phyloP scores from a whole-genome alignment of 2,113 vertebrate species.

The Caretta caretta region DNA sequence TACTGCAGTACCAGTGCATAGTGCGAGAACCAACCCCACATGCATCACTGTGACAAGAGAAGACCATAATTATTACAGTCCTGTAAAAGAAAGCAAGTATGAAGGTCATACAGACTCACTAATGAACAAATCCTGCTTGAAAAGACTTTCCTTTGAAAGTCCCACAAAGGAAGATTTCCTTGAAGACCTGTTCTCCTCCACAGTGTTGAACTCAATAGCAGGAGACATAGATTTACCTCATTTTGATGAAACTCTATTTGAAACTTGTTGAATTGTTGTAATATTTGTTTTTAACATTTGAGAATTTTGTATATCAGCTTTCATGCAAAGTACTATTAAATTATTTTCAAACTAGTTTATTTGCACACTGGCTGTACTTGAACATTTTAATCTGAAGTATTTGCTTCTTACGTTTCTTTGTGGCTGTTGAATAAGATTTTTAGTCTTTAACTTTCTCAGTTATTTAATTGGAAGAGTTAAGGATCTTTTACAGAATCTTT shows the following conservation, averaged over 20 bases:
- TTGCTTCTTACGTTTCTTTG: not conserved
- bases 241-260: constrained; percentile 88
- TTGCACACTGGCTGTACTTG: constrained; percentile 54
- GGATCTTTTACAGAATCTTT: not conserved
- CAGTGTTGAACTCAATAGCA: constrained; percentile 72
- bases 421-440: constrained; percentile 7
- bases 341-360: constrained; percentile 55
- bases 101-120: constrained; percentile 14
- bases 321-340: constrained; percentile 56
- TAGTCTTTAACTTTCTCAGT: constrained; percentile 30
- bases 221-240: constrained; percentile 83
- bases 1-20: fast-evolving
- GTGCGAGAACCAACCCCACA: not conserved
- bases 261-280: constrained; percentile 69
- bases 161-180: constrained; percentile 81
- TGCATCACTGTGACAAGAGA: not conserved
- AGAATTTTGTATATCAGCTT: constrained; percentile 45
- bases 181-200: constrained; percentile 85
- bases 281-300: constrained; percentile 47
- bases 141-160: constrained; percentile 52
- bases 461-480: not conserved
- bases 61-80: constrained; percentile 64
- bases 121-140: not conserved
- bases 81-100: constrained; percentile 35
- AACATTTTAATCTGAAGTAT: constrained; percentile 42